These are phyloP conservation scores for Scaeva pyrastri DNA, from an alignment of 2,888 invertebrate genomes.

Conservation along the genomic window DNA sequence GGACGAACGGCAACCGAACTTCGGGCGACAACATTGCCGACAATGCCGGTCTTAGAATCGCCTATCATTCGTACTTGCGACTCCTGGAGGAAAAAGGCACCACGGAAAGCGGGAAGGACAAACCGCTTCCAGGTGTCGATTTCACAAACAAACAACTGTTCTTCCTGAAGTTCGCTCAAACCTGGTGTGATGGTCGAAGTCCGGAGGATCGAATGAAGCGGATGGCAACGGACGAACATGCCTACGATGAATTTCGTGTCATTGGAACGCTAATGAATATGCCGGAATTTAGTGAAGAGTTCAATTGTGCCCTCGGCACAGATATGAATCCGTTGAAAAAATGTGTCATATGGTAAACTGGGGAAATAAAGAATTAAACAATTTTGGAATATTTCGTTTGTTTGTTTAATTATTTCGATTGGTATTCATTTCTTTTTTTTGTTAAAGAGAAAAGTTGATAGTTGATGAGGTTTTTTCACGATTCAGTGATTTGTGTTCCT, in stretches of 20 bases:
- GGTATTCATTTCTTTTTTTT: slow-evolving; percentile 8
- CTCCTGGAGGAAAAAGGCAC: slow-evolving; percentile 77
- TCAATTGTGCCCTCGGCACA: slow-evolving; percentile 89
- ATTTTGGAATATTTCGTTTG: slow-evolving; percentile 41
- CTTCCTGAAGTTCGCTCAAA: slow-evolving; percentile 97
- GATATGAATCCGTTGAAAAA: slow-evolving; percentile 94
- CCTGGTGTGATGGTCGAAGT: slow-evolving; percentile 81
- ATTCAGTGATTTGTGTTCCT: slow-evolving; percentile 35
- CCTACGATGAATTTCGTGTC: slow-evolving; percentile 93
- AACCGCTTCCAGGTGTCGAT: slow-evolving; percentile 91
- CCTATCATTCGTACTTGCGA: slow-evolving; percentile 92
- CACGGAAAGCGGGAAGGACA: slow-evolving; percentile 84
- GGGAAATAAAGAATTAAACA: slow-evolving; percentile 14
- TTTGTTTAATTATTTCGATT: slow-evolving; percentile 21
- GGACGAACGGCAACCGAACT: slow-evolving; percentile 81
- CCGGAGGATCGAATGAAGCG: slow-evolving; percentile 83
- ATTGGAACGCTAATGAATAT: slow-evolving; percentile 94
- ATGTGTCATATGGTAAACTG: slow-evolving; percentile 93
- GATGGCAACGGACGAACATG: slow-evolving; percentile 96
- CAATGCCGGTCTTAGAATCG: slow-evolving; percentile 95
- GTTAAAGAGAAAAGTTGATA: neutral
- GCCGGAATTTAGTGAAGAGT: slow-evolving; percentile 92
- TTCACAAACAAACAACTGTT: slow-evolving; percentile 95
- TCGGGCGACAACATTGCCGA: slow-evolving; percentile 95
- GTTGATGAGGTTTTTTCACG: slow-evolving; percentile 15